Evolutionary conservation across 2,888 invertebrate species (phyloP).

Genomic region (Polia nebulosa): DNA sequence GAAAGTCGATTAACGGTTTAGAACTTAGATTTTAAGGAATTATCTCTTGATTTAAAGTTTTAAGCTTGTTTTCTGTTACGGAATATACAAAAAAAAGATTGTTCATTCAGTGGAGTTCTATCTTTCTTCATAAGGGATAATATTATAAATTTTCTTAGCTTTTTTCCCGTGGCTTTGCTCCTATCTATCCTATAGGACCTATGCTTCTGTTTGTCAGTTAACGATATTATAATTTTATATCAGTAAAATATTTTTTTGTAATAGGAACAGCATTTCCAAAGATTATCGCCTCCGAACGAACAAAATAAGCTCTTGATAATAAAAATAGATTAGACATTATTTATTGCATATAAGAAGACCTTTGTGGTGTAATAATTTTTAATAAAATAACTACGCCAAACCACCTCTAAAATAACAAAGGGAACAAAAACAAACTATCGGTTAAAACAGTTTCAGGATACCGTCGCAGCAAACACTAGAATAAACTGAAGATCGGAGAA

Average conservation of each 20-base stretch:
- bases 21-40: constrained; percentile 45
- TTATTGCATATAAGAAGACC: no score
- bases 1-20: constrained; percentile 60
- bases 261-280: no score
- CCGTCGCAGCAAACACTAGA: neutral
- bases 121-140: neutral
- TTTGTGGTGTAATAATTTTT: no score
- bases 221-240: no score
- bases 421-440: neutral
- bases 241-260: no score
- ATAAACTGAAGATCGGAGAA: neutral
- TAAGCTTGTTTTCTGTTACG: constrained; percentile 23
- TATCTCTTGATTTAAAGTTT: constrained; percentile 36
- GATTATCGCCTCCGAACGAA: no score
- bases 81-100: neutral
- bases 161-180: neutral
- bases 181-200: neutral
- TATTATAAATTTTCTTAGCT: no score
- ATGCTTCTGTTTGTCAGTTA: no score
- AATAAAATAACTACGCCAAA: neutral
- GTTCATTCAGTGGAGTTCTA: neutral
- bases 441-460: neutral
- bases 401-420: neutral
- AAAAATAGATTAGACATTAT: no score
- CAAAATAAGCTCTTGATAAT: no score